Evolutionary conservation across 2,797 vertebrate species (phyloP).

Genomic region (Phylloscopus collybita): DNA sequence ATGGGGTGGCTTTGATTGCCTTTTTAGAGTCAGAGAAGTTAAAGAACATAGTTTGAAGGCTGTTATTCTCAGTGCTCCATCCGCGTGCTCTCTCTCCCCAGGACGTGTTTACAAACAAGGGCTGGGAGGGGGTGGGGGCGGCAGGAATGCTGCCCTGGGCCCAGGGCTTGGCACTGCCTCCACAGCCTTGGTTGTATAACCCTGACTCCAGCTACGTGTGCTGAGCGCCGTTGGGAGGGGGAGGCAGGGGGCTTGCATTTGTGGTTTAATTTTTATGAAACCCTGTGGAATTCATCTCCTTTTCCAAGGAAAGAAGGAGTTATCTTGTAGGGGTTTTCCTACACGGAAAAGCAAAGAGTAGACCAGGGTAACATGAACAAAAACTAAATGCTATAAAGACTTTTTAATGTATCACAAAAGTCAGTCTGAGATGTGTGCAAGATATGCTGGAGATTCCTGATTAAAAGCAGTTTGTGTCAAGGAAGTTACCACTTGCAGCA

Average conservation of each 20-base stretch:
- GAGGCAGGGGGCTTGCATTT: background rate
- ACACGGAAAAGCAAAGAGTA: background rate
- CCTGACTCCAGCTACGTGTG: background rate
- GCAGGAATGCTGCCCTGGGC: background rate
- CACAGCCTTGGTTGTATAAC: background rate
- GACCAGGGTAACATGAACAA: background rate
- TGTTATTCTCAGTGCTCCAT: background rate
- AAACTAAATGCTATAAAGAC: slow-evolving; percentile 3
- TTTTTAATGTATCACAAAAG: slow-evolving; percentile 30
- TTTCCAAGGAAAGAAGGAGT: background rate
- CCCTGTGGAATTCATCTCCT: slow-evolving; percentile 5
- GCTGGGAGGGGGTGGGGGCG: background rate
- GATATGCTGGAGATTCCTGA: slow-evolving; percentile 67
- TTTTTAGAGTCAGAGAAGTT: slow-evolving; percentile 67
- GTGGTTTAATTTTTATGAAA: slow-evolving; percentile 30
- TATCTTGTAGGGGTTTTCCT: background rate
- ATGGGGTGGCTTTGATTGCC: slow-evolving; percentile 67
- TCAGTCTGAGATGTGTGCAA: slow-evolving; percentile 34
- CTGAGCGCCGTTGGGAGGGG: background rate
- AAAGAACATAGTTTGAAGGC: slow-evolving; percentile 36
- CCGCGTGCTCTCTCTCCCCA: background rate
- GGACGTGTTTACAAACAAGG: slow-evolving; percentile 45
- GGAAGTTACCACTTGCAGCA: slow-evolving; percentile 76
- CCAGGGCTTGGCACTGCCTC: background rate
- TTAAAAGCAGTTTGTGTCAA: slow-evolving; percentile 76